Percentiles rank a stretch among this genome's conserved stretches.
phyloP scores from a whole-genome alignment of 2,888 invertebrate species.

The Ernsta delagoae region DNA sequence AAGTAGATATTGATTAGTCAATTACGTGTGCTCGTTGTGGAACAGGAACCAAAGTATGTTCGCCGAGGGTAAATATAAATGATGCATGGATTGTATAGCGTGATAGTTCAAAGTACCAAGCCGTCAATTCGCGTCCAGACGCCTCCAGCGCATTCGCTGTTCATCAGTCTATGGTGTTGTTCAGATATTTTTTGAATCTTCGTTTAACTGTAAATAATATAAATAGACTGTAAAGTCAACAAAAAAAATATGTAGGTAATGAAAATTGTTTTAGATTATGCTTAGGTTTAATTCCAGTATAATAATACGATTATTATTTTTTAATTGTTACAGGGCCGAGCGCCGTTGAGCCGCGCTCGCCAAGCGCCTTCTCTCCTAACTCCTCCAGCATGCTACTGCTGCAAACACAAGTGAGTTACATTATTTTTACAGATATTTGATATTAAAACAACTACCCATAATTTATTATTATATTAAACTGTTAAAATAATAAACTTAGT shows the following conservation, averaged over 20 bases:
- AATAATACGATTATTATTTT: background rate
- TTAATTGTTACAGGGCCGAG: slow-evolving; percentile 81
- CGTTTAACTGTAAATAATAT: background rate
- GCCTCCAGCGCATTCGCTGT: slow-evolving; percentile 61
- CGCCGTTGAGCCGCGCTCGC: slow-evolving; percentile 83
- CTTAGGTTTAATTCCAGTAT: background rate
- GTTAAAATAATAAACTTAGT: too few relatives aligned
- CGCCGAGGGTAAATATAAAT: slow-evolving; percentile 84
- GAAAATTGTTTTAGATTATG: background rate
- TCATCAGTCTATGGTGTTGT: slow-evolving; percentile 53
- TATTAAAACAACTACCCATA: too few relatives aligned
- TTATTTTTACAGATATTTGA: background rate
- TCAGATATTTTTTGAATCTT: slow-evolving; percentile 41
- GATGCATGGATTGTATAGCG: slow-evolving; percentile 85
- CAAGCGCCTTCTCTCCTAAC: slow-evolving; percentile 83
- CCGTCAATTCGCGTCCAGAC: slow-evolving; percentile 56
- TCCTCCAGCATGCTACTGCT: slow-evolving; percentile 96
- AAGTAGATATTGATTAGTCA: slow-evolving; percentile 70
- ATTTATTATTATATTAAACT: too few relatives aligned
- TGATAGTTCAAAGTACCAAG: slow-evolving; percentile 79
- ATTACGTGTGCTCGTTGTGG: slow-evolving; percentile 71
- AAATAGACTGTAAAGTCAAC: background rate
- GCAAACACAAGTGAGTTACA: slow-evolving; percentile 93
- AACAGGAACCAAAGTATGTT: slow-evolving; percentile 83
- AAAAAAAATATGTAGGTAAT: background rate